phyloP scores from a whole-genome alignment of 2,888 invertebrate genomes.

The Hofmannophila pseudospretella region DNA sequence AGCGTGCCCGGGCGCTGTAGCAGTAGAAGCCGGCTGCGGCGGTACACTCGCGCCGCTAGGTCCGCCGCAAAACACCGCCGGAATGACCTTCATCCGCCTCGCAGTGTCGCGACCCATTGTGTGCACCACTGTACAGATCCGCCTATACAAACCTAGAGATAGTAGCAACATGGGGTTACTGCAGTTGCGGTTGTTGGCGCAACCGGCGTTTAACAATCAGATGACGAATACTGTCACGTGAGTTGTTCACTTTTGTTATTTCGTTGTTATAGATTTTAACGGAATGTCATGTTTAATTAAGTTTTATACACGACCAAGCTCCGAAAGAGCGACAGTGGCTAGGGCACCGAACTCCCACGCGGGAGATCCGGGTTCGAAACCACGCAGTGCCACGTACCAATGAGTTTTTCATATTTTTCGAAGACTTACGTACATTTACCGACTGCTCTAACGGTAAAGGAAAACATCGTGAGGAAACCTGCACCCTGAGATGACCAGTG shows the following conservation, averaged over 20 bases:
- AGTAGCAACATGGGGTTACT: conserved; percentile 93
- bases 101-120: conserved; percentile 90
- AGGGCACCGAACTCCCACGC: no score
- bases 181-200: conserved; percentile 90
- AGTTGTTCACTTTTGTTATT: conserved; percentile 21
- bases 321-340: no score
- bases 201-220: conserved; percentile 83
- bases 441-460: no score
- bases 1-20: conserved; percentile 94
- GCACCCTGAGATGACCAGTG: no score
- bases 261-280: no score
- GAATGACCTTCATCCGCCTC: conserved; percentile 91
- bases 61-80: conserved; percentile 90
- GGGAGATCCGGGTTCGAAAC: no score
- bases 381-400: no score
- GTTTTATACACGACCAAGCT: no score
- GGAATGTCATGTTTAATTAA: no score
- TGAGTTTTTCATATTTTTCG: no score
- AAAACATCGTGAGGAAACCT: no score
- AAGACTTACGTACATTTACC: no score
- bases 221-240: conserved; percentile 31
- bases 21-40: conserved; percentile 90
- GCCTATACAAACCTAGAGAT: conserved; percentile 89
- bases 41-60: conserved; percentile 89
- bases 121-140: conserved; percentile 87